Evolutionary conservation across 30 jellyfish, hydroid and myxozoan genomes (phyloP), one percentile per base, ranked within the genome.

Genomic region (Aurelia aurita): DNA sequence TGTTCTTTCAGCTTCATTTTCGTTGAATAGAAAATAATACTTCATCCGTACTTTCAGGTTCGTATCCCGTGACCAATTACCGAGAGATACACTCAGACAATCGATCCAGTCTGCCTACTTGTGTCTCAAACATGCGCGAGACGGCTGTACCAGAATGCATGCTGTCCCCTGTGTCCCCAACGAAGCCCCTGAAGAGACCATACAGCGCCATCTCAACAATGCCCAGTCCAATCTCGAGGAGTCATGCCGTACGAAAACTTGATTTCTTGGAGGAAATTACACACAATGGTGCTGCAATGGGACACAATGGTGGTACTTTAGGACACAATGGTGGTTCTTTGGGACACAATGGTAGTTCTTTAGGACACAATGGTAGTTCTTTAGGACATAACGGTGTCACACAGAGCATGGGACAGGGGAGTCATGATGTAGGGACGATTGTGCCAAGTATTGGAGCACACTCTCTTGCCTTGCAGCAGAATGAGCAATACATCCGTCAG

Each of bases 121-220:
- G 81, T 32, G 20, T 80, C 58, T 47, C 90, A 45, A 80, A 58
- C 63, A 66, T 80, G 82, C 77, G 82, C 20, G 82, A 63, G 70
- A 67, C 89, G 27, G 84, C 43, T 26, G 88, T 77, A 15, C 96
- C 96, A 65, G 96, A 86, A 20, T 86, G 96, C 80, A 86, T 86
- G 86, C 85, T 86, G 8, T 74, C 90, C 61, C 96, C 96, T 7
- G 72, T 86, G 5, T 86, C 96, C 2, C 96, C 96, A 25, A 57
- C 96, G 25, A 86, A 86, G 80, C 79, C 96, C 1, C 69, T 86
- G 63, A 86, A 86, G 58, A 57, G 96, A 49, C 77, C 96, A 28
- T 77, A 86, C 89, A 57, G 74, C 51, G 80, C 85, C 39, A 84
- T 84, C 26, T 68, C 88, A 29, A 51, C 86, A 28, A 69, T 67